Evolutionary conservation across 2,888 invertebrate species (phyloP).

Genomic region (Limulus polyphemus): DNA sequence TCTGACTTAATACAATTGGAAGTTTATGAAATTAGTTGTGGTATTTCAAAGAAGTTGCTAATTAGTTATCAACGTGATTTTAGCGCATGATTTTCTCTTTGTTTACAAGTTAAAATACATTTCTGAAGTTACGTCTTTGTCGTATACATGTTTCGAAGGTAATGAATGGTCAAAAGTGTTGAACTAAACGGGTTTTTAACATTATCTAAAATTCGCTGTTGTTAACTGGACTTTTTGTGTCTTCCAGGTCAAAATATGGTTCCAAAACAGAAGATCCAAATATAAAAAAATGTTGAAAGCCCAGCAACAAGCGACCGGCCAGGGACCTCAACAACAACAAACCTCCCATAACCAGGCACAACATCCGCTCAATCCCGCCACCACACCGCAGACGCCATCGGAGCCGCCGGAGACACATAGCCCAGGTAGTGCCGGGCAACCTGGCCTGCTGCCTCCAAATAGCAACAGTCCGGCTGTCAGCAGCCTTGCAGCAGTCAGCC

Average conservation of each 20-base stretch:
- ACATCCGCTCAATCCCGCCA: constrained; percentile 19
- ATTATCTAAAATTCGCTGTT: too few species aligned
- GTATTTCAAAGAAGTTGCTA: too few species aligned
- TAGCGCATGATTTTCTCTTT: too few species aligned
- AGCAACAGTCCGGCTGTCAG: constrained; percentile 11
- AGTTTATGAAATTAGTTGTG: too few species aligned
- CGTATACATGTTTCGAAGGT: too few species aligned
- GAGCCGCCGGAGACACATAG: constrained; percentile 27
- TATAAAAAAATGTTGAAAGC: constrained; percentile 99
- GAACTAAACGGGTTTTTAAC: too few species aligned
- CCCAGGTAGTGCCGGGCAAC: constrained; percentile 20
- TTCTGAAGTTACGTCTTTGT: too few species aligned
- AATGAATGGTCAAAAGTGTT: too few species aligned
- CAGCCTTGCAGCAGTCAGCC: constrained; percentile 22
- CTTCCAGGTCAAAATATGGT: constrained; percentile 94
- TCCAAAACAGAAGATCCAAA: constrained; percentile 94
- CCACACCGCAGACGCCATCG: constrained; percentile 23
- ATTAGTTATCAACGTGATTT: too few species aligned
- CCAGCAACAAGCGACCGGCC: constrained; percentile 34
- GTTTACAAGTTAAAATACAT: too few species aligned
- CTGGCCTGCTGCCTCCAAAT: constrained; percentile 13
- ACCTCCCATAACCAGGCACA: constrained; percentile 5
- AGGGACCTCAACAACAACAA: constrained; percentile 11
- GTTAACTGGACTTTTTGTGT: constrained; percentile 26
- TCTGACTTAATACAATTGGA: too few species aligned